These are phyloP conservation scores for Coleophora flavipennella DNA, from an alignment of 2,888 invertebrate genomes.

Conservation along the genomic window DNA sequence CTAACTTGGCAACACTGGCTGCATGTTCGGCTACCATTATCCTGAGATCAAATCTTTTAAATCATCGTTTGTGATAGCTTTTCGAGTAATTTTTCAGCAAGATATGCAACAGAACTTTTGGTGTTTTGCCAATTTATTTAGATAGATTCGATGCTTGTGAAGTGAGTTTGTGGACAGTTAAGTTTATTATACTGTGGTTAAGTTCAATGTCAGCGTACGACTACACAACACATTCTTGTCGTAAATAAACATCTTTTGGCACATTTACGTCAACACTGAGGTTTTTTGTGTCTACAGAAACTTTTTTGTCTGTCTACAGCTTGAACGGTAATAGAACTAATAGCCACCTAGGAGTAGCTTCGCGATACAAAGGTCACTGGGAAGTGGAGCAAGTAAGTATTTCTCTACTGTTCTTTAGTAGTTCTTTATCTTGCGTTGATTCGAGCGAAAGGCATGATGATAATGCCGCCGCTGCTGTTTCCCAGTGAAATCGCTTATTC, in stretches of 20 bases:
- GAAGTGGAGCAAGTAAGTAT: conserved; percentile 58
- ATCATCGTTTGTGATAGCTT: background rate
- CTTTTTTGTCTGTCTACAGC: no score
- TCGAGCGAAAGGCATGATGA: conserved; percentile 66
- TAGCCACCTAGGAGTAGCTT: conserved; percentile 29
- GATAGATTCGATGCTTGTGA: no score
- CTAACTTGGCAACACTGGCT: no score
- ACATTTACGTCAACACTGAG: no score
- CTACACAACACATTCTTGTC: conserved; percentile 7
- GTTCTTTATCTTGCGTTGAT: conserved; percentile 53
- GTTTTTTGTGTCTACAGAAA: no score
- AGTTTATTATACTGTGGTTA: no score
- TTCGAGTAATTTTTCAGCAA: background rate
- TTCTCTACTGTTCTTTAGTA: conserved; percentile 46
- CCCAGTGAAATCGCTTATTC: conserved; percentile 60
- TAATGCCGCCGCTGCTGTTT: conserved; percentile 32
- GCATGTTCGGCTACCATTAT: no score
- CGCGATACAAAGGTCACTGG: conserved; percentile 61
- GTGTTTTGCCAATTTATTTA: conserved; percentile 50
- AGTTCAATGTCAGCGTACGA: conserved; percentile 56
- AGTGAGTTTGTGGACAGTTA: conserved; percentile 16
- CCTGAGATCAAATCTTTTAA: conserved; percentile 3
- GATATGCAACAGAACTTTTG: conserved; percentile 31
- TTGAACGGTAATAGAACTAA: no score
- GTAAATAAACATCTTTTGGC: no score